Percentiles rank a stretch among this genome's conserved stretches.
phyloP scores from a whole-genome alignment of 2,113 vertebrate species.

The Meles meles region DNA sequence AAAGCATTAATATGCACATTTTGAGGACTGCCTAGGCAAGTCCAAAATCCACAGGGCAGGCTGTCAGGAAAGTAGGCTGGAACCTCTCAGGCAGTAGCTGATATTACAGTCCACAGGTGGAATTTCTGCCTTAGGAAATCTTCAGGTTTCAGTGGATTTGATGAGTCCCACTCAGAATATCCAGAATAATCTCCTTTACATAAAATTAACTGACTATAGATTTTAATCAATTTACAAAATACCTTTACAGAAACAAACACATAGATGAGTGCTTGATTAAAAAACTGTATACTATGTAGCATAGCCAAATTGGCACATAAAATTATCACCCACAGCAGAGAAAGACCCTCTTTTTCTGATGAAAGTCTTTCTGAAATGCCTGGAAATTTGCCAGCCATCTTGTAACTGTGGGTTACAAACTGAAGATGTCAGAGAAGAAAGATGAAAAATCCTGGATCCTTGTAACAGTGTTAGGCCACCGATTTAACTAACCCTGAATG shows the following conservation, averaged over 20 bases:
- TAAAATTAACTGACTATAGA: neutral
- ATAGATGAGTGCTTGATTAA: neutral
- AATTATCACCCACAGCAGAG: neutral
- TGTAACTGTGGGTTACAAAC: neutral
- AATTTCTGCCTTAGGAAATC: neutral
- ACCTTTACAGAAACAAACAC: neutral
- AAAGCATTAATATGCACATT: neutral
- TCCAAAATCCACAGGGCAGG: neutral
- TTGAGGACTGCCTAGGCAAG: neutral
- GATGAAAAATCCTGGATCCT: neutral
- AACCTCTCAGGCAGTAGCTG: neutral
- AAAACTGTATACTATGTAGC: neutral
- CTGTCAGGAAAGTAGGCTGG: neutral
- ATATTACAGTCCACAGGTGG: neutral
- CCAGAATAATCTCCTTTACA: neutral
- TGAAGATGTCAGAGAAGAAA: neutral
- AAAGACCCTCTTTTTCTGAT: neutral
- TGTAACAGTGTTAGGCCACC: neutral
- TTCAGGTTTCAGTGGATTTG: neutral
- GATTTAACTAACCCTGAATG: neutral
- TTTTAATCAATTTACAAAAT: neutral
- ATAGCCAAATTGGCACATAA: neutral
- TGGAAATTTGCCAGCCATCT: neutral
- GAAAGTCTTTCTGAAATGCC: neutral
- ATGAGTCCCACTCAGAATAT: neutral